Conservation (phyloP, 2,888 invertebrate species). For the Cheilosia pagana region DNA sequence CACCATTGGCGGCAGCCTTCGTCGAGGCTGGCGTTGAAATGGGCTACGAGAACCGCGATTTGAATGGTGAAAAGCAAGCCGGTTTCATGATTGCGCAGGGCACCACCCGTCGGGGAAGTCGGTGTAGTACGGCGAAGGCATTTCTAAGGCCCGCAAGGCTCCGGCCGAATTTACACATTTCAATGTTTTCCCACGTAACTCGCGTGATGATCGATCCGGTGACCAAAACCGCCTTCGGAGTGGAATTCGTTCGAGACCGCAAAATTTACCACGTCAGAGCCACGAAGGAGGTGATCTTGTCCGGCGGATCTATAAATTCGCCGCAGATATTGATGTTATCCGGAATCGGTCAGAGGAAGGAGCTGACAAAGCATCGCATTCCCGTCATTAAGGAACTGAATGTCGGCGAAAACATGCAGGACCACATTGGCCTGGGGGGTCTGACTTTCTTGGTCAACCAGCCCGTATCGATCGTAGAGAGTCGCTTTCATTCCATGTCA, state of each 20-base stretch:
- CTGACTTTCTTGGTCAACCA: constrained; percentile 92
- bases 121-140: constrained; percentile 95
- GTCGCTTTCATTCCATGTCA: constrained; percentile 90
- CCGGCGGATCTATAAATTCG: constrained; percentile 96
- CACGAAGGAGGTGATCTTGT: constrained; percentile 93
- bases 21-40: constrained; percentile 92
- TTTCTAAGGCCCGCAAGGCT: constrained; percentile 92
- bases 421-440: constrained; percentile 94
- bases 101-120: constrained; percentile 89
- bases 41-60: constrained; percentile 93
- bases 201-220: constrained; percentile 89
- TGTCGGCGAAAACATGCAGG: constrained; percentile 94
- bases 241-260: constrained; percentile 91
- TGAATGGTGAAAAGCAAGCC: constrained; percentile 93
- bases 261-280: constrained; percentile 90
- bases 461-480: constrained; percentile 91
- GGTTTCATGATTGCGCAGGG: constrained; percentile 96
- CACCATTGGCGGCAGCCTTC: constrained; percentile 92
- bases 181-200: constrained; percentile 92
- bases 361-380: constrained; percentile 89
- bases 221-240: constrained; percentile 91
- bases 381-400: constrained; percentile 91
- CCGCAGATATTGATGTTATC: constrained; percentile 97
- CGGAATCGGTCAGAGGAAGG: constrained; percentile 91
- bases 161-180: constrained; percentile 92